Percentiles rank a stretch among this genome's conserved stretches.
These are phyloP conservation scores for Drosophila elegans DNA, from an alignment of 1,140 invertebrate species.

Conservation along the genomic window DNA sequence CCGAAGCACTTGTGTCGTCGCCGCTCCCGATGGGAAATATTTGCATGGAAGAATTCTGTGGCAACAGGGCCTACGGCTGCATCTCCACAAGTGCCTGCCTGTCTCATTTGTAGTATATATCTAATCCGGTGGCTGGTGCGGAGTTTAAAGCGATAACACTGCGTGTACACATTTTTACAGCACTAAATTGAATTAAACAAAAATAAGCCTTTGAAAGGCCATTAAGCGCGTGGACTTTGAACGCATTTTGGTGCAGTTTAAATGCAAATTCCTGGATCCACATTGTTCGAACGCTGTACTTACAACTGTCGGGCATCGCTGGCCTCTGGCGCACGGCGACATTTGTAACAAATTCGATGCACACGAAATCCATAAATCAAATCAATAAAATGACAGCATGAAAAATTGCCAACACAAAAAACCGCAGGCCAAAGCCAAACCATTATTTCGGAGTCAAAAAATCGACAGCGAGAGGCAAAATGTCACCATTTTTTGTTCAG, in stretches of 20 bases:
- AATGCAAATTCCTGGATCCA: slow-evolving; percentile 36
- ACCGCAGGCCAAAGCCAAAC: slow-evolving; percentile 61
- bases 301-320: slow-evolving; percentile 13
- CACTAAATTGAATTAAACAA: slow-evolving; percentile 32
- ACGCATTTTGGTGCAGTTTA: slow-evolving; percentile 26
- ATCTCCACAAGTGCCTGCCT: background rate
- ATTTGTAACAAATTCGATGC: slow-evolving; percentile 62
- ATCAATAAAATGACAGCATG: slow-evolving; percentile 77
- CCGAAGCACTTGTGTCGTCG: slow-evolving; percentile 25
- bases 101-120: slow-evolving; percentile 9
- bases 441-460: slow-evolving; percentile 52
- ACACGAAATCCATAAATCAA: slow-evolving; percentile 71
- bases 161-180: slow-evolving; percentile 7
- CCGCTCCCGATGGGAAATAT: slow-evolving; percentile 19
- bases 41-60: slow-evolving; percentile 21
- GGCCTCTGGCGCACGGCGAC: slow-evolving; percentile 44
- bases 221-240: slow-evolving; percentile 15
- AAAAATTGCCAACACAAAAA: slow-evolving; percentile 74
- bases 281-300: slow-evolving; percentile 18
- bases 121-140: slow-evolving; percentile 18
- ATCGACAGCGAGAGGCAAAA: slow-evolving; percentile 33
- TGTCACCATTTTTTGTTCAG: slow-evolving; percentile 26
- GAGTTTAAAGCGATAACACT: slow-evolving; percentile 21
- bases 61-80: slow-evolving; percentile 28
- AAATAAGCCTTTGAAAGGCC: slow-evolving; percentile 6